Conservation (phyloP, 2,113 vertebrate genomes). For the Riparia riparia region DNA sequence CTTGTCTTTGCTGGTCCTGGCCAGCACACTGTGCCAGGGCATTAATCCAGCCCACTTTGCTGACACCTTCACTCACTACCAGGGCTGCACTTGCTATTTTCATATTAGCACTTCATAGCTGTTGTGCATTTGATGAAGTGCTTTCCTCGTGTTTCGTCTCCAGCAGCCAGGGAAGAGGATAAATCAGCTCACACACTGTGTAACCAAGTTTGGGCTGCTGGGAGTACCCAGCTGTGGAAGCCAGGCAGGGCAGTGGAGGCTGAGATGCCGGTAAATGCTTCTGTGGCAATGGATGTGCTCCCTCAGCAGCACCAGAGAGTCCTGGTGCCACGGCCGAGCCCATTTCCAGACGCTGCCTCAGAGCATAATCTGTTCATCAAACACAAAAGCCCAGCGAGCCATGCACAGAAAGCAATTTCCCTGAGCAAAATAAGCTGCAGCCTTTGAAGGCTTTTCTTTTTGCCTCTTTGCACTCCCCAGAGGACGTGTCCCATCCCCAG, state of each 20-base stretch:
- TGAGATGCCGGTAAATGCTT: not conserved
- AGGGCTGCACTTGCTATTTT: not conserved
- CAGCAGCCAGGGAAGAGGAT: not conserved
- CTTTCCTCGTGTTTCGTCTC: slow-evolving; percentile 1
- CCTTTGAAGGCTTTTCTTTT: not conserved
- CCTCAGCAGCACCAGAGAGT: not conserved
- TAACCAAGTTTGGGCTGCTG: not conserved
- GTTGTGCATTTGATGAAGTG: not conserved
- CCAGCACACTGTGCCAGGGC: not conserved
- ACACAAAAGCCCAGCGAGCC: not conserved
- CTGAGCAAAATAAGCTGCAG: not conserved
- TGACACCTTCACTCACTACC: not conserved
- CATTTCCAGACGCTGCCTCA: not conserved
- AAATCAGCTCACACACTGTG: not conserved
- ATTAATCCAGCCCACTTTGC: not conserved
- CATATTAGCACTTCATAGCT: not conserved
- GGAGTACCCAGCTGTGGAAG: not conserved
- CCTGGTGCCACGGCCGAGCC: not conserved
- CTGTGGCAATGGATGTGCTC: not conserved
- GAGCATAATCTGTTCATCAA: not conserved
- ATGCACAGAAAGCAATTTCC: not conserved
- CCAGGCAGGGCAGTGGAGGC: not conserved
- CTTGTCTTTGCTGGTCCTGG: not conserved
- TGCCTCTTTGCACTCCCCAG: not conserved
- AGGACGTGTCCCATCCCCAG: not conserved